A percentile compares a stretch with the other conserved stretches of the same genome.
These are phyloP conservation scores for Iselma pallidipennis DNA, from an alignment of 2,888 invertebrate genomes.

Conservation along the genomic window DNA sequence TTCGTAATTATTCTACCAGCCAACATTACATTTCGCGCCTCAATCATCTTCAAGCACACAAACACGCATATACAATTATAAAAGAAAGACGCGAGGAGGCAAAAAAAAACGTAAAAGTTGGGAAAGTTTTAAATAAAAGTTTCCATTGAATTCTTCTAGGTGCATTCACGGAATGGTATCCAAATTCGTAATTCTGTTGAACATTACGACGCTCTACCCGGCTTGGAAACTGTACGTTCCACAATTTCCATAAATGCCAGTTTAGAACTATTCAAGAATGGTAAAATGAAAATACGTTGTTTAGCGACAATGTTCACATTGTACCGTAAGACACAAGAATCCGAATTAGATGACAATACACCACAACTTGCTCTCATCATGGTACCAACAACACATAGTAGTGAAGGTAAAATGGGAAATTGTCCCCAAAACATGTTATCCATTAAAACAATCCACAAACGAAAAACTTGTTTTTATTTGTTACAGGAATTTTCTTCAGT, in stretches of 20 bases:
- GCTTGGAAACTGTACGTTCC: conserved; percentile 48
- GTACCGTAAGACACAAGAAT: conserved; percentile 47
- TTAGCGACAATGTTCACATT: conserved; percentile 50
- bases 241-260: conserved; percentile 47
- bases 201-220: conserved; percentile 47
- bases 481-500: conserved; percentile 26
- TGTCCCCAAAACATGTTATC: not conserved
- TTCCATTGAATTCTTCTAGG: conserved; percentile 30
- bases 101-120: too few relatives aligned
- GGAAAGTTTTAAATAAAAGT: not conserved
- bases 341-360: conserved; percentile 50
- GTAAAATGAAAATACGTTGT: conserved; percentile 50
- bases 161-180: conserved; percentile 37
- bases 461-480: not conserved
- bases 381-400: conserved; percentile 47
- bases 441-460: too few relatives aligned
- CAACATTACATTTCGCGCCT: too few relatives aligned
- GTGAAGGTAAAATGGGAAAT: conserved; percentile 39
- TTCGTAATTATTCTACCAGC: too few relatives aligned
- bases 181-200: conserved; percentile 44
- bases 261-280: conserved; percentile 48
- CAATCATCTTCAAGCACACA: too few relatives aligned
- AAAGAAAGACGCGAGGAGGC: too few relatives aligned
- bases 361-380: conserved; percentile 51
- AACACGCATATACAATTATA: too few relatives aligned